Conservation (phyloP, 1,140 invertebrate genomes). For the Maniola jurtina region DNA sequence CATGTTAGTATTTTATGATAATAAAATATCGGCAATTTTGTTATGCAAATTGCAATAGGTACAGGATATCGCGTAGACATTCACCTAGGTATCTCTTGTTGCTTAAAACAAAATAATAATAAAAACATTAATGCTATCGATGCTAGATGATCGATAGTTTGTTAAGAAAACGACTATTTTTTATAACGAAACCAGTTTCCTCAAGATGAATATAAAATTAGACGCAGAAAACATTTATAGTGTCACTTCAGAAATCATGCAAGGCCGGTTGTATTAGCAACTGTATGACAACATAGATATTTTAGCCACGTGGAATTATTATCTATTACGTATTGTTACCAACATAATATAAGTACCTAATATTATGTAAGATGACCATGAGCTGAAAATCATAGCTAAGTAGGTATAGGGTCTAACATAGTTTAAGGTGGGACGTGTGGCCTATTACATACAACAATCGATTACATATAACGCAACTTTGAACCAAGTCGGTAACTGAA, state of each 20-base stretch:
- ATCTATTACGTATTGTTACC: slow-evolving; percentile 9
- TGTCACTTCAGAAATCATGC: slow-evolving; percentile 24
- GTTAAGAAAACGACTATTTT: slow-evolving; percentile 1
- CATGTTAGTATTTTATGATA: neutral
- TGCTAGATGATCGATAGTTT: neutral
- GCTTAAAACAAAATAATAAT: neutral
- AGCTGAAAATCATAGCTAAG: neutral
- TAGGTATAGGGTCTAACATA: neutral
- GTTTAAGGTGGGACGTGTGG: too few relatives aligned
- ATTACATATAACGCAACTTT: too few relatives aligned
- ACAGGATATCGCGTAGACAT: too few relatives aligned
- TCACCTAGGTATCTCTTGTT: too few relatives aligned
- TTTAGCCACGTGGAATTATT: slow-evolving; percentile 14
- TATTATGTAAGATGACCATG: slow-evolving; percentile 5
- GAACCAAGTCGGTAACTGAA: too few relatives aligned
- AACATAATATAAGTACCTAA: neutral
- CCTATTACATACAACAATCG: too few relatives aligned
- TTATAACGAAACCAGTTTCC: slow-evolving; percentile 9
- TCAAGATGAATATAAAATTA: slow-evolving; percentile 14
- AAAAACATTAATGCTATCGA: neutral
- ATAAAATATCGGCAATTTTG: neutral
- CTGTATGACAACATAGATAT: slow-evolving; percentile 14
- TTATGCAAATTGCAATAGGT: too few relatives aligned
- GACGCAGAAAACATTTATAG: neutral
- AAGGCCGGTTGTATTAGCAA: slow-evolving; percentile 37